Evolutionary conservation across 2,113 vertebrate species (phyloP), one percentile per base, ranked within the genome.

Genomic region (Engraulis encrasicolus): DNA sequence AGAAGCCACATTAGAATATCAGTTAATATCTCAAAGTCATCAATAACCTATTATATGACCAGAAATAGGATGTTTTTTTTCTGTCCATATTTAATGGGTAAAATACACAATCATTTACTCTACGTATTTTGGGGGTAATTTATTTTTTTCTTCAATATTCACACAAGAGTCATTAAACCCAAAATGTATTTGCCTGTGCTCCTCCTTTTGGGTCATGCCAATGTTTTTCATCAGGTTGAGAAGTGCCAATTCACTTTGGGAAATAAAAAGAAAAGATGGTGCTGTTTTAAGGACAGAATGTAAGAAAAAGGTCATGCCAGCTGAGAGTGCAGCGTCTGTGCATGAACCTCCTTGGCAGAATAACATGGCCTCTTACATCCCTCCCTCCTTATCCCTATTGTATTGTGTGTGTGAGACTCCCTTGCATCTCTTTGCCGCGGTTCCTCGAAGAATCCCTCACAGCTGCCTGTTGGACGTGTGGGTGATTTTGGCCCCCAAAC

Each of bases 381-480:
- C 9, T 45, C 40, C 9, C 40, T 45, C 40, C 31, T 66, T n/a
- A n/a, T n/a, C n/a, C n/a, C n/a, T n/a, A n/a, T n/a, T 27, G 58
- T 23, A 66, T 23, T 66, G 58, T 66, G n/a, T 27, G 27, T 74
- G 23, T n/a, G n/a, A n/a, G n/a, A n/a, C n/a, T n/a, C n/a, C n/a
- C n/a, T n/a, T n/a, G n/a, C n/a, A n/a, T 71, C 61, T 34, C 66
- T n/a, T 31, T 74, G 49, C 19, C 49, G 79, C 81, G 78, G 36
- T 48, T 78, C 27, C 82, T 71, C 80, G 45, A 83, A 52, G 81
- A 87, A 84, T 38, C 36, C 83, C 85, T 90, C 88, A 89, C 88
- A 90, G 85, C 89, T 86, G 92, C 91, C n/a, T n/a, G n/a, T n/a
- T n/a, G n/a, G n/a, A n/a, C 84, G 40, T 14, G 95, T 94, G 90